phyloP scores from a whole-genome alignment of 1,140 invertebrate genomes.

The Monomorium pharaonis region DNA sequence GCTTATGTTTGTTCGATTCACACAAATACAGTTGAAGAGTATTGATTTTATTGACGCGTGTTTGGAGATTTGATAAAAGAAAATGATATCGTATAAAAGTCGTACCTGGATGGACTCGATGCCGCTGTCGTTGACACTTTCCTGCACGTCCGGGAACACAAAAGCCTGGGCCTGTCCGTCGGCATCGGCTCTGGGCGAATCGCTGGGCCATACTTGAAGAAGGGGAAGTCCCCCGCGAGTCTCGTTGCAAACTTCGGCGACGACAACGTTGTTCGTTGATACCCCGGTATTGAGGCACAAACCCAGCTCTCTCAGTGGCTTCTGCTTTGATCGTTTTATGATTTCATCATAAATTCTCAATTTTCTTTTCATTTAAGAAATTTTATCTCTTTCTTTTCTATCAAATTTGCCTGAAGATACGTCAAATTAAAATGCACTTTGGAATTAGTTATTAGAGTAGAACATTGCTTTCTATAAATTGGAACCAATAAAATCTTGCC shows the following conservation, averaged over 20 bases:
- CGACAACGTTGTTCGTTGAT: constrained; percentile 77
- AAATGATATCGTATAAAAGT: neutral
- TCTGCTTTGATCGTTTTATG: constrained; percentile 78
- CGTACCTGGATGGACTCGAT: constrained; percentile 90
- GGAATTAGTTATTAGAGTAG: neutral
- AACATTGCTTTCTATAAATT: too few relatives aligned
- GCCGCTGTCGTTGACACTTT: constrained; percentile 84
- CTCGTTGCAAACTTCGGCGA: constrained; percentile 78
- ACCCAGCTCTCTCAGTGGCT: constrained; percentile 86
- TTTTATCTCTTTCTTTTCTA: neutral
- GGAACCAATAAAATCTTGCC: too few relatives aligned
- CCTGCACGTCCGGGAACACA: constrained; percentile 86
- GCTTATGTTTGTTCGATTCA: neutral
- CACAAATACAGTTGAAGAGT: neutral
- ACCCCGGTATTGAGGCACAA: constrained; percentile 85
- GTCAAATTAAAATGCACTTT: neutral
- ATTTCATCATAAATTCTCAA: neutral
- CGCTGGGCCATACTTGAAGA: constrained; percentile 89
- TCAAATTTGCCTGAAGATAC: neutral
- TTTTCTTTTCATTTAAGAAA: too few relatives aligned
- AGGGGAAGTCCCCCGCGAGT: constrained; percentile 85
- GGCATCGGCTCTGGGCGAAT: constrained; percentile 89
- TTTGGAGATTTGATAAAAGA: neutral
- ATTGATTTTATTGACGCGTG: neutral
- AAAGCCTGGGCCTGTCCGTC: constrained; percentile 89